Conservation (phyloP, 2,888 invertebrate species). For the Drymonia ruficornis region DNA sequence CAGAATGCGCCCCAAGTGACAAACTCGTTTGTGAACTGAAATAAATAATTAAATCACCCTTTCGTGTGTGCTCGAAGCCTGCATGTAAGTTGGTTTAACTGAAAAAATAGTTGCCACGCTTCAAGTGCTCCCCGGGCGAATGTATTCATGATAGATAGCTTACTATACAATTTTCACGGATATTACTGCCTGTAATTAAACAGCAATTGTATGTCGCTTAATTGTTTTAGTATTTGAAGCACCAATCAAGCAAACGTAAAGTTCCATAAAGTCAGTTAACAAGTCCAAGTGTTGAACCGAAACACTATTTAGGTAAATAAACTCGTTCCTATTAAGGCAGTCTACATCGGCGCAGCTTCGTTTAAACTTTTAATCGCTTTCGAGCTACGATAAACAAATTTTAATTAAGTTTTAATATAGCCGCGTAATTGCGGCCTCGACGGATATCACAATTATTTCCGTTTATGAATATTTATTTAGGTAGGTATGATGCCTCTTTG, state of each 20-base stretch:
- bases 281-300: conserved; percentile 50
- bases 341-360: conserved; percentile 76
- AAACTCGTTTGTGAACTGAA: conserved; percentile 58
- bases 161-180: not conserved
- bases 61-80: not conserved
- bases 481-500: not conserved
- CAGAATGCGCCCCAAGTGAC: conserved; percentile 71
- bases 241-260: conserved; percentile 22
- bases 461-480: conserved; percentile 66
- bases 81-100: not conserved
- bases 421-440: conserved; percentile 81
- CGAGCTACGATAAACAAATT: conserved; percentile 83
- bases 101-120: not conserved
- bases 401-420: conserved; percentile 85
- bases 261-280: conserved; percentile 37
- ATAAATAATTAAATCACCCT: conserved; percentile 48
- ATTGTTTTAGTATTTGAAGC: not conserved
- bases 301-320: conserved; percentile 77
- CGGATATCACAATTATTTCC: conserved; percentile 73
- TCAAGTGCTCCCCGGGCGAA: conserved; percentile 2
- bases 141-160: not conserved
- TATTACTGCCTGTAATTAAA: no score
- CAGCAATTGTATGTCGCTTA: not conserved
- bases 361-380: conserved; percentile 84
- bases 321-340: conserved; percentile 75